Conservation (phyloP, 2,797 vertebrate genomes). For the Cyclura pinguis region DNA sequence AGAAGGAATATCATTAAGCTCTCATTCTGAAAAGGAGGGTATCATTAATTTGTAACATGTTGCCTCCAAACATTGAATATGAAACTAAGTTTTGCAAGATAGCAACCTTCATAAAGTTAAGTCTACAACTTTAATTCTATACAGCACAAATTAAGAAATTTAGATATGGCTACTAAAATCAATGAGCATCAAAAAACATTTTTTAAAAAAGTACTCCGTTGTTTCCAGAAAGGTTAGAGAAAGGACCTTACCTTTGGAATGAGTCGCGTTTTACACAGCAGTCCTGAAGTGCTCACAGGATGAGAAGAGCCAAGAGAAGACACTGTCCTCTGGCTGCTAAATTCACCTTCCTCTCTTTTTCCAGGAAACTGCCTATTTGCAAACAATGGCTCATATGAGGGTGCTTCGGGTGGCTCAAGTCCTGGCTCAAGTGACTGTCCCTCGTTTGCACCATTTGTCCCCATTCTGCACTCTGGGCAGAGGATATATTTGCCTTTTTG, state of each 20-base stretch:
- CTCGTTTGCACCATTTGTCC: conserved; percentile 48
- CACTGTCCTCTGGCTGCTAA: conserved; percentile 49
- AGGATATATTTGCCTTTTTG: conserved; percentile 85
- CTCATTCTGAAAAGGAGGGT: neutral
- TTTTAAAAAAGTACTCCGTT: neutral
- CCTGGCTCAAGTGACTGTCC: conserved; percentile 11
- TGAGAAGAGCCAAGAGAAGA: conserved; percentile 75
- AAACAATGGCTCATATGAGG: conserved; percentile 75
- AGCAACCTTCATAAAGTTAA: neutral
- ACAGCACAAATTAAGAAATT: neutral
- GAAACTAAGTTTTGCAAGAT: neutral
- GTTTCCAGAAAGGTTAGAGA: neutral
- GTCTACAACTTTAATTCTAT: neutral
- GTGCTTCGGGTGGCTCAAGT: conserved; percentile 77
- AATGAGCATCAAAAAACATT: neutral
- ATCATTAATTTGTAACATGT: neutral
- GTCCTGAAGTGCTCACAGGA: conserved; percentile 79
- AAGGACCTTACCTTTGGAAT: conserved; percentile 87
- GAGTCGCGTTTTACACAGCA: conserved; percentile 87
- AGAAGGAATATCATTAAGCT: neutral
- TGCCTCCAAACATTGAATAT: neutral
- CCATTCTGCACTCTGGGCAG: conserved; percentile 84
- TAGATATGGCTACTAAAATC: neutral
- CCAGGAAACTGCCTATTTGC: conserved; percentile 73
- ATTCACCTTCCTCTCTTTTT: conserved; percentile 72